Conservation (phyloP, 2,888 invertebrate species). For the Tanytarsus gracilentus region DNA sequence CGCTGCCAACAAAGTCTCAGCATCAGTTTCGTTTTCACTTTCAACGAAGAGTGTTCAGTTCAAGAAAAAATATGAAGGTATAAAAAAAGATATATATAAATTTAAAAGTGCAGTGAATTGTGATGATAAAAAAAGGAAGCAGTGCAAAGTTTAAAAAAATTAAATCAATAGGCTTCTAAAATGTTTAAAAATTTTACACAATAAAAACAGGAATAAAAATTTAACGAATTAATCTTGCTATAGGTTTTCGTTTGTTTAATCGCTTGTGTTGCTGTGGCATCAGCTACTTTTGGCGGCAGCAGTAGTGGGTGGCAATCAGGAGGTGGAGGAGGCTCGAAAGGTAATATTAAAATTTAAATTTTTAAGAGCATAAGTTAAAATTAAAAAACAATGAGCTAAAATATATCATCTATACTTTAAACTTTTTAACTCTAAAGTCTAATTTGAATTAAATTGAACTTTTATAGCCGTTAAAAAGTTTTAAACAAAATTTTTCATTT, state of each 20-base stretch:
- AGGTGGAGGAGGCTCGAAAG: constrained; percentile 10
- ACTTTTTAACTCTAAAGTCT: background rate
- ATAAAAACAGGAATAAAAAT: background rate
- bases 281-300: constrained; percentile 28
- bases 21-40: constrained; percentile 24
- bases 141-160: background rate
- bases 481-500: background rate
- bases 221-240: background rate
- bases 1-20: background rate
- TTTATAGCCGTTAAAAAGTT: background rate
- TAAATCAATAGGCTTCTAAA: background rate
- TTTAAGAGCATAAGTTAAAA: background rate
- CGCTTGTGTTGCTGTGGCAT: constrained; percentile 27
- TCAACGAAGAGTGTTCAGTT: constrained; percentile 9
- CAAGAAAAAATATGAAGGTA: constrained; percentile 22
- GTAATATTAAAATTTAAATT: background rate
- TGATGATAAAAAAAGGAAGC: background rate
- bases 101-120: background rate
- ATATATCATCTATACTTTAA: background rate
- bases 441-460: background rate
- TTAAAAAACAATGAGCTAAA: background rate
- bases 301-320: constrained; percentile 4
- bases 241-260: constrained; percentile 30
- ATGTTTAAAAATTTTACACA: background rate
- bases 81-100: background rate